Base-by-base conservation (phyloP, 2,888 invertebrate species). In the Elmis aenea region DNA sequence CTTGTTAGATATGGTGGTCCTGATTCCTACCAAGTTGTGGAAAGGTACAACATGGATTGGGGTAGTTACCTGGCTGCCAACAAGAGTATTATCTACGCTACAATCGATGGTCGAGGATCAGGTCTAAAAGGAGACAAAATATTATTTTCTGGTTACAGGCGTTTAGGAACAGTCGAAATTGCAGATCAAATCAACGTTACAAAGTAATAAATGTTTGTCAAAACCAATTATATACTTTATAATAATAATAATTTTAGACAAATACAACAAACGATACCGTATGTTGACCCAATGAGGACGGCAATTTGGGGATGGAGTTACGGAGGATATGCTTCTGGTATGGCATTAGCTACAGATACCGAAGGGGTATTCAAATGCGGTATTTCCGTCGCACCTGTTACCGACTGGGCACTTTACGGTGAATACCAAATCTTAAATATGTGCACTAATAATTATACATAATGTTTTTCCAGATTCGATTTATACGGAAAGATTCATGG, bases 251-350 rank as follows among this genome's bases (percentile, higher is more conserved):
- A 11, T 64, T 61, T 5, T 61, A 84, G 82, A 56, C 71, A 76
- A 55, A 71, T 83, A 2, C 84, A 86, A 52, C 62, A 79, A 28
- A 73, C 71, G 30, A 69, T 80, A 9, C 62, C 74, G 1, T 94
- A 81, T 68, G 77, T 96, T 40, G 93, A 95, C 69, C 67, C 72
- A 2, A 75, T 77, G 30, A 81, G 84, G 52, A 86, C 90, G 0
- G 94, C 89, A 26, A 93, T 97, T 57, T 96, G 94, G 94, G 97
- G 97, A 33, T 96, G 95, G 96, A 94, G 94, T 54, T 97, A 96
- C 67, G 97, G 97, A 8, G 97, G 96, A 1, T 96, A 91, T 67
- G 88, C 91, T 1, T 80, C 94, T 1, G 87, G 88, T 3, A 82
- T 92, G 72, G 87, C 85, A 2, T 71, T 96, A 42, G 91, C 90